A percentile compares a stretch with the other conserved stretches of the same genome.
Evolutionary conservation across 2,113 vertebrate genomes (phyloP).

Genomic region (Sinocyclocheilus anshuiensis): DNA sequence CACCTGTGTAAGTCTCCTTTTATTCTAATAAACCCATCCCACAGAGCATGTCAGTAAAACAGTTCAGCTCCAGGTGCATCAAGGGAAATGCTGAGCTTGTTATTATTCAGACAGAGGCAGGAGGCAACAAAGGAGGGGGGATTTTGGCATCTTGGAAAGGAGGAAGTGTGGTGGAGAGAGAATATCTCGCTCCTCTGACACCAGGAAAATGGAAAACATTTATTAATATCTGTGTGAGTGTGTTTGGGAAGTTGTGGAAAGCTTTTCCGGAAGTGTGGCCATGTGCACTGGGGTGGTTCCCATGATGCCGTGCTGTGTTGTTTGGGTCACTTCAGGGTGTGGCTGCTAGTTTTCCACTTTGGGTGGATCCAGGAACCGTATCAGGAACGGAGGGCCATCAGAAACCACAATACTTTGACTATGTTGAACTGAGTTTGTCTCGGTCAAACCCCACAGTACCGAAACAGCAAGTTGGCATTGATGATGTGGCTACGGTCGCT

Average conservation of each 20-base stretch:
- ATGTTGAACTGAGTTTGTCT: slow-evolving; percentile 3
- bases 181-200: slow-evolving; percentile 19
- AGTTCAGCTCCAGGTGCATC: slow-evolving; percentile 55
- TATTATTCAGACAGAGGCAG: slow-evolving; percentile 38
- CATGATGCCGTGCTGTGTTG: slow-evolving; percentile 42
- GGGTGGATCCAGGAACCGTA: slow-evolving; percentile 45
- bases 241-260: slow-evolving; percentile 38
- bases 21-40: background rate
- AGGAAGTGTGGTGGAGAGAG: slow-evolving; percentile 24
- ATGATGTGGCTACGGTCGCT: slow-evolving; percentile 39
- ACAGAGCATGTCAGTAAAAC: background rate
- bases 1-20: slow-evolving; percentile 13
- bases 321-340: slow-evolving; percentile 41
- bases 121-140: slow-evolving; percentile 16
- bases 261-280: slow-evolving; percentile 43
- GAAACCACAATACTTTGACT: slow-evolving; percentile 38
- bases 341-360: slow-evolving; percentile 38
- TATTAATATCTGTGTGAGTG: slow-evolving; percentile 44
- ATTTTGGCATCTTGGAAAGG: background rate
- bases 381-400: slow-evolving; percentile 41
- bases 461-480: slow-evolving; percentile 30
- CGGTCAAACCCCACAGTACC: slow-evolving; percentile 13
- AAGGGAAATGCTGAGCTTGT: slow-evolving; percentile 36
- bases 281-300: slow-evolving; percentile 43
- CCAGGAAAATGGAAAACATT: slow-evolving; percentile 31